A percentile compares a stretch with the other conserved stretches of the same genome.
Evolutionary conservation across 2,113 vertebrate genomes (phyloP).

Genomic region (Macrotus californicus): DNA sequence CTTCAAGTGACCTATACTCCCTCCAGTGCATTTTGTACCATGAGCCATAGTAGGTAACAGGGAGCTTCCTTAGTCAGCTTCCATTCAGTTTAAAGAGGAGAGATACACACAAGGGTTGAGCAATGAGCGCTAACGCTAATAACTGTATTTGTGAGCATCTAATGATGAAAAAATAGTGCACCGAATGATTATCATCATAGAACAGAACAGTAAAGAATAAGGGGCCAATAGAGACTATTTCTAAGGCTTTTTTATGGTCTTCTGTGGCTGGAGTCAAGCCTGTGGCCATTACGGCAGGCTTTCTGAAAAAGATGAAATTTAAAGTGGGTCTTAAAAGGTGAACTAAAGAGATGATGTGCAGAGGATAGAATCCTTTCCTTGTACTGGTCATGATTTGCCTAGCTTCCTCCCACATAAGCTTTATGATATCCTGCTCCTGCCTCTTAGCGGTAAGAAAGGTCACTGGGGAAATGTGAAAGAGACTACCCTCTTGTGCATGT

Average conservation of each 20-base stretch:
- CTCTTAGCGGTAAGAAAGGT: neutral
- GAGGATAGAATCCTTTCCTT: neutral
- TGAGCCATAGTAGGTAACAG: neutral
- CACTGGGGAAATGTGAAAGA: neutral
- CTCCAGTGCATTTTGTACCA: neutral
- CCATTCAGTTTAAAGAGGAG: neutral
- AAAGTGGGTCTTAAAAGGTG: neutral
- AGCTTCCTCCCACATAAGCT: neutral
- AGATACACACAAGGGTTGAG: neutral
- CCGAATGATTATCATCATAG: neutral
- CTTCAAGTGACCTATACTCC: neutral
- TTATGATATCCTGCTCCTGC: neutral
- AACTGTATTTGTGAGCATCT: neutral
- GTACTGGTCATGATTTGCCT: neutral
- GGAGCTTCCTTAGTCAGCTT: neutral
- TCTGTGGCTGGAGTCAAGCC: neutral
- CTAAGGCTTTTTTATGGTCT: slow-evolving; percentile 3
- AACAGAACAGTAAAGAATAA: neutral
- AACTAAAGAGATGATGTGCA: neutral
- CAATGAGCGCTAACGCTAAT: neutral
- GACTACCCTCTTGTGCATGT: neutral
- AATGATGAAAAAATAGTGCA: neutral
- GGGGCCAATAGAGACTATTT: neutral
- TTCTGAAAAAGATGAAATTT: neutral
- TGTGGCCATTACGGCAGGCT: slow-evolving; percentile 1